phyloP scores from a whole-genome alignment of 2,113 vertebrate species.

The Cariama cristata region DNA sequence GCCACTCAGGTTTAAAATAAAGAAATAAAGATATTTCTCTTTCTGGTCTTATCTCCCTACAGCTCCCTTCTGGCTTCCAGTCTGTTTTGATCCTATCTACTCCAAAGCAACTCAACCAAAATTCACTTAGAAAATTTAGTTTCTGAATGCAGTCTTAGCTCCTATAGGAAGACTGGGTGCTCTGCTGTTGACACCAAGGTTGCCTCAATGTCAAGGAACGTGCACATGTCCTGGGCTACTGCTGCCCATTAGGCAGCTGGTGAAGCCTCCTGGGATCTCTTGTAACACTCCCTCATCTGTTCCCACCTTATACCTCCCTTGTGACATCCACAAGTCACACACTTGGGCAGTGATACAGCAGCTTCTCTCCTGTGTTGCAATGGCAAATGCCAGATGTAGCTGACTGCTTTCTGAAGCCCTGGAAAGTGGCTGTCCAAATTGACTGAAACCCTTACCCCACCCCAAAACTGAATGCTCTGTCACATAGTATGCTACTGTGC shows the following conservation, averaged over 20 bases:
- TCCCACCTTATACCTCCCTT: not conserved
- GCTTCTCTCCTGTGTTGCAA: not conserved
- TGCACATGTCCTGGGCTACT: not conserved
- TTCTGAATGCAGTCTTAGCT: not conserved
- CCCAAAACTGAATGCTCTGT: not conserved
- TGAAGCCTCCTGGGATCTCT: not conserved
- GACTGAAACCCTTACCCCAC: not conserved
- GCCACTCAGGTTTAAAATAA: constrained; percentile 39
- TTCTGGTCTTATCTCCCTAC: constrained; percentile 19
- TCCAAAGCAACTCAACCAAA: not conserved
- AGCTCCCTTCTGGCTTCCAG: not conserved
- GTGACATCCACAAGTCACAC: not conserved
- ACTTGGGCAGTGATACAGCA: fast-evolving
- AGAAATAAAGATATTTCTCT: constrained; percentile 10
- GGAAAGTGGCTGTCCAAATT: not conserved
- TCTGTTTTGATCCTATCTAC: constrained; percentile 7
- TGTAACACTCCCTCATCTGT: not conserved
- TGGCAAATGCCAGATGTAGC: not conserved
- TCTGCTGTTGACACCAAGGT: not conserved
- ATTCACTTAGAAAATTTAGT: not conserved
- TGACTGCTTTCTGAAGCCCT: not conserved
- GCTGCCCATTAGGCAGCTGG: not conserved
- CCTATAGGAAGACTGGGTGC: too few relatives aligned
- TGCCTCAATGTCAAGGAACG: not conserved
- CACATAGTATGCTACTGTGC: not conserved